A percentile compares a stretch with the other conserved stretches of the same genome.
phyloP scores from a whole-genome alignment of 2,113 vertebrate species.

The Protobothrops mucrosquamatus region DNA sequence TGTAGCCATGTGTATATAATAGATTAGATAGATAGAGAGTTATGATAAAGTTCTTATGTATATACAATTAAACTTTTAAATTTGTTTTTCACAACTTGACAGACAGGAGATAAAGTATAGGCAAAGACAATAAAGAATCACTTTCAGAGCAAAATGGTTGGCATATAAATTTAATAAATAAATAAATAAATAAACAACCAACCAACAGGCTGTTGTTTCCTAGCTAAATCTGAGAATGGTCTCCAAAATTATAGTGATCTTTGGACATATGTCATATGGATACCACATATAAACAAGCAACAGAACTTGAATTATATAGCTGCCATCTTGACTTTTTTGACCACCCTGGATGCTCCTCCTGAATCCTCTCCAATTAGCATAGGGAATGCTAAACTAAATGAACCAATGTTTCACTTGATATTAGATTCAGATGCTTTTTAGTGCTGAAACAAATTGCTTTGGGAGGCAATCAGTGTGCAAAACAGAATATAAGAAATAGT shows the following conservation, averaged over 20 bases:
- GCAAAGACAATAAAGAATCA: neutral
- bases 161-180: no score
- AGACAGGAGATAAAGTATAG: neutral
- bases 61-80: neutral
- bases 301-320: neutral
- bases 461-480: neutral
- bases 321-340: neutral
- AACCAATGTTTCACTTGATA: neutral
- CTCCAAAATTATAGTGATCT: no score
- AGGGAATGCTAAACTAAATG: neutral
- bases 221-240: no score
- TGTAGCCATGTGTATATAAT: neutral
- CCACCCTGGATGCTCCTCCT: neutral
- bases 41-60: neutral
- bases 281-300: neutral
- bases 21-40: neutral
- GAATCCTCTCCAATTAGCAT: neutral
- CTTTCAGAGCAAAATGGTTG: no score
- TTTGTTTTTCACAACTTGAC: neutral
- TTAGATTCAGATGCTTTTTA: neutral
- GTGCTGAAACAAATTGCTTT: neutral
- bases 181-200: no score
- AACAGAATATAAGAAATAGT: neutral
- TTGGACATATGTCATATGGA: neutral
- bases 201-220: no score